Conservation (phyloP, 2,113 vertebrate species). For the Entosphenus tridentatus region DNA sequence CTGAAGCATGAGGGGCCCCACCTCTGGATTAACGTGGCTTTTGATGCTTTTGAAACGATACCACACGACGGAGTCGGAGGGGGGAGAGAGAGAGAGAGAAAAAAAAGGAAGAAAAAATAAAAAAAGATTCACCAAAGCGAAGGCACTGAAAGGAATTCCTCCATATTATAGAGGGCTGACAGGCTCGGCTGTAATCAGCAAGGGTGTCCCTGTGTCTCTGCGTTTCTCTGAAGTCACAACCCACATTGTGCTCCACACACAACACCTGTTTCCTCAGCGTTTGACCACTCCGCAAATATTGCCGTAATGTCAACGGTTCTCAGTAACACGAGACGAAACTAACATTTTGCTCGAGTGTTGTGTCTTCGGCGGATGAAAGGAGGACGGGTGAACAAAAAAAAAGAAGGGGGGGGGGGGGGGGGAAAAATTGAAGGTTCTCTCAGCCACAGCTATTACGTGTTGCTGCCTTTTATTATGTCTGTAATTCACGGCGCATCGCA, state of each 20-base stretch:
- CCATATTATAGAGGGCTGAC: conserved; percentile 2
- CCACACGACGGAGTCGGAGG: neutral
- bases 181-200: conserved; percentile 5
- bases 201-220: conserved; percentile 2
- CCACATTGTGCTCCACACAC: neutral
- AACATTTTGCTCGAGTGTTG: conserved; percentile 2
- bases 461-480: conserved; percentile 6
- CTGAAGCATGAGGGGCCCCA: neutral
- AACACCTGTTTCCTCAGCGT: conserved; percentile 1
- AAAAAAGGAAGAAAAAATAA: neutral
- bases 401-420: no score
- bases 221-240: conserved; percentile 4
- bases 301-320: conserved; percentile 2
- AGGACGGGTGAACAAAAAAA: neutral
- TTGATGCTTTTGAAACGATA: conserved; percentile 1
- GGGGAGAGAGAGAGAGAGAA: no score
- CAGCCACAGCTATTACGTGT: neutral
- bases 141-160: conserved; percentile 5
- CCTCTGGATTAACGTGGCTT: conserved; percentile 5
- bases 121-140: conserved; percentile 6
- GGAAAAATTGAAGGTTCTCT: no score
- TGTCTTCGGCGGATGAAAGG: conserved; percentile 4
- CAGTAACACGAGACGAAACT: conserved; percentile 4
- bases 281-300: neutral
- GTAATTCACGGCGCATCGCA: neutral